Percentiles rank a stretch among this genome's conserved stretches.
Conservation (phyloP, 2,888 invertebrate genomes). For the Plutella xylostella region DNA sequence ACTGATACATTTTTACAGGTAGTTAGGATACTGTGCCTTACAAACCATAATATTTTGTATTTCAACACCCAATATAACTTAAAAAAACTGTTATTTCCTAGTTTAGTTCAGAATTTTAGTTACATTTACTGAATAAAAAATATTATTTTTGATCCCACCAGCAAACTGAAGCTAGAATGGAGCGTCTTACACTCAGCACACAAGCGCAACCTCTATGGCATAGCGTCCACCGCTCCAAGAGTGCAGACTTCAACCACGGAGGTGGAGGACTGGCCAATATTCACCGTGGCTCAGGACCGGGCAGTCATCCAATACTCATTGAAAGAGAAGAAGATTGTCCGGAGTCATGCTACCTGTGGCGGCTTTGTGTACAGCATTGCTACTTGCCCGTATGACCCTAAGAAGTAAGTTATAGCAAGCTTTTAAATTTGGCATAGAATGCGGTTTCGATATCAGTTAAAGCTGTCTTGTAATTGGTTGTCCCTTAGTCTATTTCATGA, state of each 20-base stretch:
- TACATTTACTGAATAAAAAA: too few species aligned
- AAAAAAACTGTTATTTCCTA: too few species aligned
- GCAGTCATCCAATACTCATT: conserved; percentile 62
- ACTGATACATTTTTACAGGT: too few species aligned
- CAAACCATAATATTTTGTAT: too few species aligned
- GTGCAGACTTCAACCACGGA: conserved; percentile 23
- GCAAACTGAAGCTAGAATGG: conserved; percentile 40
- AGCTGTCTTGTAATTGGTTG: not conserved
- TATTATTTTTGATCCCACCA: conserved; percentile 25
- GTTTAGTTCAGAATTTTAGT: too few species aligned
- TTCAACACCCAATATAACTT: too few species aligned
- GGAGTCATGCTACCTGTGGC: conserved; percentile 69
- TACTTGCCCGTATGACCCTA: conserved; percentile 77
- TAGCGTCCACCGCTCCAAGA: conserved; percentile 56
- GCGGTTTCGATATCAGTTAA: not conserved
- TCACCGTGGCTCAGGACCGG: conserved; percentile 74
- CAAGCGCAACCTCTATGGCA: conserved; percentile 71
- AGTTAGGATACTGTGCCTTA: too few species aligned
- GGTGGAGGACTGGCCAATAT: conserved; percentile 41
- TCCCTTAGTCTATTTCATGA: too few species aligned
- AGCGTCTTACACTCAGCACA: conserved; percentile 60
- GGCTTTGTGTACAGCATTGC: conserved; percentile 74
- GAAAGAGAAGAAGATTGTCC: conserved; percentile 32
- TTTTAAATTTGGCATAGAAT: not conserved
- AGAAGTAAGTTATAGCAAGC: conserved; percentile 52